Base-by-base conservation (phyloP, 2,797 vertebrate species). In the Smutsia gigantea region DNA sequence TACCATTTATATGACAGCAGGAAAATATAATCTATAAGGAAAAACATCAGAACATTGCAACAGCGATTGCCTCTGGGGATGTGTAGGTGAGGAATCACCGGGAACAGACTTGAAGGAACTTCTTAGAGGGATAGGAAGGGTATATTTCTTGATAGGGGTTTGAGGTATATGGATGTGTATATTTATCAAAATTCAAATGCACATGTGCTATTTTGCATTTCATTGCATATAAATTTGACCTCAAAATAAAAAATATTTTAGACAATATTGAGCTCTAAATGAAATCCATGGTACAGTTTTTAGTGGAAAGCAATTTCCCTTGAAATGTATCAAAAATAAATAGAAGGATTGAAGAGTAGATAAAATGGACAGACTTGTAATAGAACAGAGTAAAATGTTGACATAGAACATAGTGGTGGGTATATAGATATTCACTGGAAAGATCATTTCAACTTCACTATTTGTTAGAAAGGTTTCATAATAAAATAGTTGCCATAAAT, bases 231-330 rank as follows among this genome's bases (percentile, higher is more conserved):
- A 96, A 34, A 92, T 83, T 77, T 91, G 78, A 64, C 9, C 39
- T 37, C 25, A 82, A 95, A 79, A 91, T 46, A 59, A 71, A 69
- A 72, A 88, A 90, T 61, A 51, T 19, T 96, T 1, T 85, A 55
- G 93, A 82, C 13, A 61, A 88, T 74, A 85, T 17, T 37, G n/a
- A 69, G 64, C 27, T 94, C 8, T 34, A 63, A 90, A 25, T 75
- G 42, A 66, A 93, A 87, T 66, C 27, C 3, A 71, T 87, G 17
- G 37, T 39, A 51, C 34, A 88, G 10, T 15, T 82, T 85, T 88
- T 79, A 63, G n/a, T 25, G 34, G 8, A 64, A 55, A 87, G 18
- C 21, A 39, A 15, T 85, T 87, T 83, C 53, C 19, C 61, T 66
- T 61, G 46, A 92, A 88, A 88, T 64, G 9, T 21, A 71, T 61